Conservation (phyloP, 2,113 vertebrate species). For the Solea solea region DNA sequence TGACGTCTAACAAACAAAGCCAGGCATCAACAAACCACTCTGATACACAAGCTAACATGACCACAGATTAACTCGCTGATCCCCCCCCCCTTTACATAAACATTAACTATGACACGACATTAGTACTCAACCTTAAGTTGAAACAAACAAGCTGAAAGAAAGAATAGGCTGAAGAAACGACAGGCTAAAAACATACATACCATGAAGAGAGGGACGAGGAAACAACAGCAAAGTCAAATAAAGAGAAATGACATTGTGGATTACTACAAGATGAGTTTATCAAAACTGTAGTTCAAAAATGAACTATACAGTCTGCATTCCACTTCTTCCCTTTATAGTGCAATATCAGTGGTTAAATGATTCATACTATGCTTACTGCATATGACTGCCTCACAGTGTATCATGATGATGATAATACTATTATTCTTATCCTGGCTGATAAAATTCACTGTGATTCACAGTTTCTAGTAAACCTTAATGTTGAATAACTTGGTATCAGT, state of each 20-base stretch:
- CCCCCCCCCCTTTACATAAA: neutral
- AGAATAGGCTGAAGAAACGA: neutral
- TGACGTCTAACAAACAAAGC: conserved; percentile 3
- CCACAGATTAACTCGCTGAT: neutral
- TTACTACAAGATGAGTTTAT: too few species aligned
- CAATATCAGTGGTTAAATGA: too few species aligned
- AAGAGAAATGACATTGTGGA: too few species aligned
- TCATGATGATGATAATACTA: too few species aligned
- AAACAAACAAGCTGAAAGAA: neutral
- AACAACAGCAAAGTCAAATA: too few species aligned
- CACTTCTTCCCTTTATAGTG: too few species aligned
- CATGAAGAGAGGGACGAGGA: too few species aligned
- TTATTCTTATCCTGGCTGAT: neutral
- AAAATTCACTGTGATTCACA: neutral
- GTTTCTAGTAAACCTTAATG: neutral
- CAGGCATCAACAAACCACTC: neutral
- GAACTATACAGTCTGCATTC: too few species aligned
- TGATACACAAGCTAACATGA: neutral
- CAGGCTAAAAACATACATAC: too few species aligned
- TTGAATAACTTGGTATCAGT: neutral
- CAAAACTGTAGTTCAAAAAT: too few species aligned
- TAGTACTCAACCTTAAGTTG: neutral
- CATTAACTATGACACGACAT: neutral
- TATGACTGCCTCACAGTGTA: too few species aligned
- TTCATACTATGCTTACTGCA: too few species aligned